A percentile compares a stretch with the other conserved stretches of the same genome.
phyloP scores from a whole-genome alignment of 2,797 vertebrate genomes.

The Danio kyathit region DNA sequence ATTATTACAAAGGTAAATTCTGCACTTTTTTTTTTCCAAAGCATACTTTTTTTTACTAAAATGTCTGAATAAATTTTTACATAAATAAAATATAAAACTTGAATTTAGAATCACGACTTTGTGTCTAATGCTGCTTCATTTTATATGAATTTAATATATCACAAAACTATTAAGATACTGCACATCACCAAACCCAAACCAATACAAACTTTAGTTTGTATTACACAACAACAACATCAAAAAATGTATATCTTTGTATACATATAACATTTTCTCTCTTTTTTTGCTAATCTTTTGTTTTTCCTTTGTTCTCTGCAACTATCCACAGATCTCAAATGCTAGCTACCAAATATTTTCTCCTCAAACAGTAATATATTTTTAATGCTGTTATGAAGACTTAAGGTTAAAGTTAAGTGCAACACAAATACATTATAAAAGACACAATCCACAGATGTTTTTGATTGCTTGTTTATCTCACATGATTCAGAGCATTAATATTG shows the following conservation, averaged over 20 bases:
- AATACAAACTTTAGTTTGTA: background rate
- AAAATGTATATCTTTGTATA: background rate
- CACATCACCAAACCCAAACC: background rate
- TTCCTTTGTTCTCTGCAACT: background rate
- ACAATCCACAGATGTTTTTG: background rate
- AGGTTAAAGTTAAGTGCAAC: background rate
- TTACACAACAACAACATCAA: background rate
- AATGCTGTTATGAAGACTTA: background rate
- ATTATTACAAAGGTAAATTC: background rate
- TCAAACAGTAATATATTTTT: conserved; percentile 15
- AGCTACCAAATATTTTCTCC: background rate
- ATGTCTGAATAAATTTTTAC: background rate
- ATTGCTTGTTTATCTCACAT: background rate
- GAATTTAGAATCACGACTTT: background rate
- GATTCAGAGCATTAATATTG: background rate
- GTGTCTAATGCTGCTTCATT: background rate
- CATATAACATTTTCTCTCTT: background rate
- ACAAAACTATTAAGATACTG: background rate
- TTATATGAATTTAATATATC: background rate
- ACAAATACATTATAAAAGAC: background rate
- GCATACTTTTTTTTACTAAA: background rate
- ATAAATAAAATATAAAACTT: background rate
- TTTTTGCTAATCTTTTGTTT: background rate
- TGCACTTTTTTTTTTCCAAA: background rate
- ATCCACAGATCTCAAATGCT: background rate